Percentiles rank a stretch among this genome's conserved stretches.
These are phyloP conservation scores for Pipistrellus kuhlii DNA, from an alignment of 2,797 vertebrate genomes.

Conservation along the genomic window DNA sequence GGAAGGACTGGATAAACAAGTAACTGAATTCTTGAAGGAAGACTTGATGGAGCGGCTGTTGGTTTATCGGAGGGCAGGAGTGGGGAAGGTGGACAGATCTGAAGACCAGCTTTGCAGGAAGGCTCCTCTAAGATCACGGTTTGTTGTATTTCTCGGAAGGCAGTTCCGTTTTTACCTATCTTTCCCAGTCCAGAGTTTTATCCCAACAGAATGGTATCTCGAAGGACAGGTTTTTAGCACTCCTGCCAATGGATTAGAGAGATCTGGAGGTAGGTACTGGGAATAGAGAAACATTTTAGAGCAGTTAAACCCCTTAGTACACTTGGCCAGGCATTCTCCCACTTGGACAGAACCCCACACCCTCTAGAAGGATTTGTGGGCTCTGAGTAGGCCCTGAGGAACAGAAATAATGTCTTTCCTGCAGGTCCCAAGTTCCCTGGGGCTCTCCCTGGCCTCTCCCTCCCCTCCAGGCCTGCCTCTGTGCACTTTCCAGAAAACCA, in stretches of 20 bases:
- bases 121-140: not conserved
- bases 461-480: not conserved
- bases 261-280: not conserved
- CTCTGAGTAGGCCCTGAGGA: not conserved
- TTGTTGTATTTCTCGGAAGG: not conserved
- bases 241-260: accelerated
- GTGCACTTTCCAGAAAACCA: not conserved
- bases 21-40: not conserved
- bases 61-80: not conserved
- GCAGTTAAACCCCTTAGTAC: not conserved
- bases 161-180: not conserved
- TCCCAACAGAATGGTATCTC: not conserved
- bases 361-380: not conserved
- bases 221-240: not conserved
- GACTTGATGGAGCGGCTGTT: too few relatives aligned
- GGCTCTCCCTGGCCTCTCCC: not conserved
- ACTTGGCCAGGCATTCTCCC: not conserved
- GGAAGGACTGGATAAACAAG: not conserved
- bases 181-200: not conserved
- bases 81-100: not conserved
- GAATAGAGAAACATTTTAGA: not conserved
- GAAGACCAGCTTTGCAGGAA: not conserved
- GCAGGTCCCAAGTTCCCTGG: not conserved
- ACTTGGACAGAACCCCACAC: not conserved
- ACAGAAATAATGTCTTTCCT: not conserved